A percentile compares a stretch with the other conserved stretches of the same genome.
phyloP scores from a whole-genome alignment of 1,140 invertebrate genomes.

The Drosophila azteca region DNA sequence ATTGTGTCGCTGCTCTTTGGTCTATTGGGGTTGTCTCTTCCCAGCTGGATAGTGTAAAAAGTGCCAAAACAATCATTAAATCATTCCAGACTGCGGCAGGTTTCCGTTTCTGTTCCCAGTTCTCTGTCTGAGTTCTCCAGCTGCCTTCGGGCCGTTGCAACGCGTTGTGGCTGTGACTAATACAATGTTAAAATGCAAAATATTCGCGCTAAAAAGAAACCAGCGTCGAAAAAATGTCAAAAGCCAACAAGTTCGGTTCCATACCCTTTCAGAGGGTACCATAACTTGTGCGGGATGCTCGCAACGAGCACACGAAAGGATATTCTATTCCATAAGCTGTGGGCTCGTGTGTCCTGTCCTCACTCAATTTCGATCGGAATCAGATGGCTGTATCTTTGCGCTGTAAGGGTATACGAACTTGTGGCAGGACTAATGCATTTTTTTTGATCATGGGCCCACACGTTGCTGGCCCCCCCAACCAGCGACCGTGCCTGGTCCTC shows the following conservation, averaged over 20 bases:
- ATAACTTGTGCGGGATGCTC: too few relatives aligned
- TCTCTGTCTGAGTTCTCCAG: conserved; percentile 18
- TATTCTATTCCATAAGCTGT: background rate
- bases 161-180: conserved; percentile 65
- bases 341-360: too few relatives aligned
- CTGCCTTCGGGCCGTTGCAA: conserved; percentile 46
- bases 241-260: conserved; percentile 65
- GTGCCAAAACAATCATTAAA: conserved; percentile 46
- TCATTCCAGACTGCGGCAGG: conserved; percentile 55
- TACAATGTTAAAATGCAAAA: conserved; percentile 83
- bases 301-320: too few relatives aligned
- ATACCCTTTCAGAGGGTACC: too few relatives aligned
- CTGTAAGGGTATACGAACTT: too few relatives aligned
- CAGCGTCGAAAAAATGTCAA: conserved; percentile 69
- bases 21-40: background rate
- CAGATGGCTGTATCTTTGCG: too few relatives aligned
- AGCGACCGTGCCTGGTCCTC: conserved; percentile 26
- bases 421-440: conserved; percentile 11
- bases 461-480: conserved; percentile 38
- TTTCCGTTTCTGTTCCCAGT: conserved; percentile 30
- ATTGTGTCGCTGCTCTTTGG: conserved; percentile 7
- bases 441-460: conserved; percentile 72
- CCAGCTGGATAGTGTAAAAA: background rate
- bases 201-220: conserved; percentile 65
- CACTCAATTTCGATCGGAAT: too few relatives aligned